Evolutionary conservation across 2,888 invertebrate species (phyloP), one percentile per base, ranked within the genome.

Genomic region (Morinoia aosen): DNA sequence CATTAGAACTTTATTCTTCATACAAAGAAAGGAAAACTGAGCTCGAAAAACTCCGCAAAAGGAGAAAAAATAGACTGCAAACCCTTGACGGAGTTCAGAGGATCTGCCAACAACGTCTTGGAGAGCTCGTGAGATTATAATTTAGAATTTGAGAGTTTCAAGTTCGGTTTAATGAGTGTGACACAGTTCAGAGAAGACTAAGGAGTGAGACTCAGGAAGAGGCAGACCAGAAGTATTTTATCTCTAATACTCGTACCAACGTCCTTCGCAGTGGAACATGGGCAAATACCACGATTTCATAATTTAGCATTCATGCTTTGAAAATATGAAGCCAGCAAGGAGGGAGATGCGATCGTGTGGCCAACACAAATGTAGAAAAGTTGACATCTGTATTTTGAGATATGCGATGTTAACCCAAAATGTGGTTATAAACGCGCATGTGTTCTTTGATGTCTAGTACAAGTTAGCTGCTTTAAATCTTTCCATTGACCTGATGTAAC

Each of bases 1-100:
- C 93, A 93, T 93, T 93, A 93, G 93, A 93, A 93, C 93, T 93
- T 93, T 56, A 93, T 93, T 56, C 93, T 93, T 93, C 93, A 93
- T n/a, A 93, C 93, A 93, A 57, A 57, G 57, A n/a, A 57, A 57
- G 93, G 39, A 93, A 93, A 93, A 93, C 93, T 57, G 48, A 8
- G 90, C 25, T 56, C 93, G 57, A 57, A 93, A 57, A 57, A 48
- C 48, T 93, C 58, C 12, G 40, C 40, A 48, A 90, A 90, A 90
- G 39, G 40, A 40, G 58, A 58, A 57, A 93, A 93, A 93, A 57
- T 57, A 57, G 58, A 57, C 57, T 93, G 48, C 39, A 93, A 93
- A 93, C n/a, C 48, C 57, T 93, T 93, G 12, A 57, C 12, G 93
- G 57, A 93, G 11, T 56, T 57, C 58, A 48, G 57, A 12, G 57